A percentile compares a stretch with the other conserved stretches of the same genome.
Conservation (phyloP, 2,797 vertebrate species). For the Ambastaia sidthimunki region DNA sequence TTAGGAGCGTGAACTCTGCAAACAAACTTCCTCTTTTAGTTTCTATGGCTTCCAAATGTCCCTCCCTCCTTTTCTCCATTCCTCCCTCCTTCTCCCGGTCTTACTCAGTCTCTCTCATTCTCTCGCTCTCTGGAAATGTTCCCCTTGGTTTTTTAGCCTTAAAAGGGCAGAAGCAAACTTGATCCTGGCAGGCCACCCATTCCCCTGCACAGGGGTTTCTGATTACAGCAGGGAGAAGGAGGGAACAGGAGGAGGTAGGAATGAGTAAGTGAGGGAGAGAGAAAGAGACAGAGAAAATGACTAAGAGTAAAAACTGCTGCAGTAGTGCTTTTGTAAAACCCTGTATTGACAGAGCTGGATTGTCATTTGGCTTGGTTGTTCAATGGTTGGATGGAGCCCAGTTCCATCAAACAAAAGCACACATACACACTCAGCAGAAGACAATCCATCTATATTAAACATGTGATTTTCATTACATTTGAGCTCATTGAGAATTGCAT, state of each 20-base stretch:
- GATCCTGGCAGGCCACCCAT: constrained; percentile 80
- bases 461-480: constrained; percentile 9
- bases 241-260: constrained; percentile 49
- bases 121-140: constrained; percentile 68
- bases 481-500: neutral
- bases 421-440: neutral
- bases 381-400: constrained; percentile 46
- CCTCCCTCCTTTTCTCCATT: constrained; percentile 56
- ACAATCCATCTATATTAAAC: neutral
- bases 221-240: constrained; percentile 73
- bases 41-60: constrained; percentile 67
- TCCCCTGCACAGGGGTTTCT: constrained; percentile 71
- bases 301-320: constrained; percentile 70
- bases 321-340: constrained; percentile 73
- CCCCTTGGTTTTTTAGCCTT: constrained; percentile 84
- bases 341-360: constrained; percentile 64
- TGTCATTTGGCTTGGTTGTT: constrained; percentile 55
- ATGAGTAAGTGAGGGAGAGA: constrained; percentile 22
- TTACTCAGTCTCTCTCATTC: constrained; percentile 54
- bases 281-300: constrained; percentile 53
- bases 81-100: constrained; percentile 13
- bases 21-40: constrained; percentile 65
- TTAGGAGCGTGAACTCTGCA: constrained; percentile 35
- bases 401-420: constrained; percentile 32
- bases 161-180: constrained; percentile 86